Percentiles rank a stretch among this genome's conserved stretches.
phyloP scores from a whole-genome alignment of 2,888 invertebrate species.

The Patella pellucida region DNA sequence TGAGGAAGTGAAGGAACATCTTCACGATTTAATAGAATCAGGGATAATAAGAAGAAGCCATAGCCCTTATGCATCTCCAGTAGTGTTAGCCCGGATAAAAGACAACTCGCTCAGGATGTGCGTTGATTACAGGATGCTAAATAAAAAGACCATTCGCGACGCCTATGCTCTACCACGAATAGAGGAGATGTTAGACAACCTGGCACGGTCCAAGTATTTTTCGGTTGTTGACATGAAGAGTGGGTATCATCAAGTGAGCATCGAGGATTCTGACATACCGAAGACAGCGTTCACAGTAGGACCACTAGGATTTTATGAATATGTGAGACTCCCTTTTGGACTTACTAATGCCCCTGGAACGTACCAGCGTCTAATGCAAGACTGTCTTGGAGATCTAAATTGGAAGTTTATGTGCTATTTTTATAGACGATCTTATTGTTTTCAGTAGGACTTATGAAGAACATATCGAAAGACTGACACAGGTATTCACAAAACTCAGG shows the following conservation, averaged over 20 bases:
- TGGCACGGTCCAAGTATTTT: background rate
- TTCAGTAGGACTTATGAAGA: slow-evolving; percentile 23
- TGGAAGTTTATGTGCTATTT: slow-evolving; percentile 16
- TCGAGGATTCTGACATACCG: background rate
- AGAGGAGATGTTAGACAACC: background rate
- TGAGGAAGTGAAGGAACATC: slow-evolving; percentile 1
- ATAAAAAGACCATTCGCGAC: too few species aligned
- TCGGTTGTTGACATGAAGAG: background rate
- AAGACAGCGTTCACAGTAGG: too few species aligned
- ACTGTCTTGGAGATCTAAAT: slow-evolving; percentile 30
- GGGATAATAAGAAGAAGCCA: background rate
- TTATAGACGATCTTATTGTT: background rate
- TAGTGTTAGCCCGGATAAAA: too few species aligned
- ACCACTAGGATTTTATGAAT: background rate
- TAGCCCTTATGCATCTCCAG: too few species aligned
- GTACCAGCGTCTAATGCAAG: slow-evolving; percentile 12
- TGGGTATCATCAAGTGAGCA: background rate
- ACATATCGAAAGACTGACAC: slow-evolving; percentile 22
- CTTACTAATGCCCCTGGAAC: background rate
- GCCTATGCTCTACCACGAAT: too few species aligned
- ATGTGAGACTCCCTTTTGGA: background rate
- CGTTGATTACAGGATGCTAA: too few species aligned
- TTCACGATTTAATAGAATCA: background rate
- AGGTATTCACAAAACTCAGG: slow-evolving; percentile 24
- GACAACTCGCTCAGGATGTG: too few species aligned